These are phyloP conservation scores for Grus americana DNA, from an alignment of 2,113 vertebrate genomes.

Conservation along the genomic window DNA sequence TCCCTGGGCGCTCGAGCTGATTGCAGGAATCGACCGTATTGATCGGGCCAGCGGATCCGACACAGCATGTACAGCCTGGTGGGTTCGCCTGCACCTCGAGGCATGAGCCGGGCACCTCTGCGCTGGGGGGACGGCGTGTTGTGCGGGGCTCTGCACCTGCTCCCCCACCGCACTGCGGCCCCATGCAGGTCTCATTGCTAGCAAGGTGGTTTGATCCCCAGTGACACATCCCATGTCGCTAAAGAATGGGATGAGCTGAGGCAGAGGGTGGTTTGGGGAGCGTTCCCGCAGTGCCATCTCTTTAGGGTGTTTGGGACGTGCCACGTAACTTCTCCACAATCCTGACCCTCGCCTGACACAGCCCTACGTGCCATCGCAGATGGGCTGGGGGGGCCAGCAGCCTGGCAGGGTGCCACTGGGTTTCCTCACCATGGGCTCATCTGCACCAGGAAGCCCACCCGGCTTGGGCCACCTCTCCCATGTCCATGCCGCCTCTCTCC, in stretches of 20 bases:
- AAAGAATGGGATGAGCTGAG: neutral
- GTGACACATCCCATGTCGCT: rapidly evolving
- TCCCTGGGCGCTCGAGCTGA: neutral
- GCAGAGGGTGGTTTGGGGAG: neutral
- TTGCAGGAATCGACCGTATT: slow-evolving; percentile 48
- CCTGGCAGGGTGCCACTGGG: no score
- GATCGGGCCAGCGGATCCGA: neutral
- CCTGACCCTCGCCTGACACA: neutral
- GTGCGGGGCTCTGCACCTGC: rapidly evolving
- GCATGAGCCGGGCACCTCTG: neutral
- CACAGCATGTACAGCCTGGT: neutral
- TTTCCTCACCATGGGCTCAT: no score
- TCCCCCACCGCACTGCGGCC: rapidly evolving
- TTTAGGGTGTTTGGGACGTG: neutral
- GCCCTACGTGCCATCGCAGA: rapidly evolving
- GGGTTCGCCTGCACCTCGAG: neutral
- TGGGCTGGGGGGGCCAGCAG: no score
- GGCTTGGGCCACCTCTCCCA: neutral
- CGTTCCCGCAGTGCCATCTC: neutral
- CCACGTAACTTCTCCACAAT: neutral
- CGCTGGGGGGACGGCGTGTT: rapidly evolving
- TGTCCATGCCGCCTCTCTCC: neutral
- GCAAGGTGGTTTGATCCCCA: neutral
- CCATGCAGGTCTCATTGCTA: neutral
- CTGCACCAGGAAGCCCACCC: neutral